Percentiles rank a stretch among this genome's conserved stretches.
These are phyloP conservation scores for Trematomus loennbergii DNA, from an alignment of 2,113 vertebrate species.

Conservation along the genomic window DNA sequence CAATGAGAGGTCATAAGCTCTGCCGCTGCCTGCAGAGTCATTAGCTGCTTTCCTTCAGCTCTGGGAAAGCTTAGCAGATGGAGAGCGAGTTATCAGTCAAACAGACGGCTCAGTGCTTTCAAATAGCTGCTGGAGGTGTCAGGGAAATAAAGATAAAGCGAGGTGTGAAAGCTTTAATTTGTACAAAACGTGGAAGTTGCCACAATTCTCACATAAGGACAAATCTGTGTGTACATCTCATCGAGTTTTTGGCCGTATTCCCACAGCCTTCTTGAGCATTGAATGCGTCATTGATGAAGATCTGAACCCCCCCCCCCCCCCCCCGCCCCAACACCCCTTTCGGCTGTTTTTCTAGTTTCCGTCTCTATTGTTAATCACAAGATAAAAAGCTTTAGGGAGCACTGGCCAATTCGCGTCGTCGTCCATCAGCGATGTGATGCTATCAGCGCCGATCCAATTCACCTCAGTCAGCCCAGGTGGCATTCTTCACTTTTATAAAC, in stretches of 20 bases:
- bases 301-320: background rate
- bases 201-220: conserved; percentile 48
- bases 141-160: conserved; percentile 63
- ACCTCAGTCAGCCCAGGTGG: conserved; percentile 13
- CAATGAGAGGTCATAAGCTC: conserved; percentile 23
- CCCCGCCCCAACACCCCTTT: too few relatives aligned
- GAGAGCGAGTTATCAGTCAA: conserved; percentile 63
- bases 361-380: conserved; percentile 54
- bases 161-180: conserved; percentile 49
- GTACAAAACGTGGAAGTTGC: conserved; percentile 47
- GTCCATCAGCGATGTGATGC: conserved; percentile 37
- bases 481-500: conserved; percentile 1
- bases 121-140: conserved; percentile 62
- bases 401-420: conserved; percentile 13
- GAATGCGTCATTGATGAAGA: conserved; percentile 61
- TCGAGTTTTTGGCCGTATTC: conserved; percentile 22
- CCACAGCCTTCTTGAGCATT: conserved; percentile 32
- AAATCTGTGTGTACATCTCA: conserved; percentile 38
- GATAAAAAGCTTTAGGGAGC: conserved; percentile 44
- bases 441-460: conserved; percentile 36
- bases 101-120: conserved; percentile 45
- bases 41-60: conserved; percentile 50
- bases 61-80: conserved; percentile 36
- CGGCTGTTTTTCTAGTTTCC: conserved; percentile 48
- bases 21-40: conserved; percentile 28